Conservation (phyloP, 2,113 vertebrate species). For the Noturus placidus region DNA sequence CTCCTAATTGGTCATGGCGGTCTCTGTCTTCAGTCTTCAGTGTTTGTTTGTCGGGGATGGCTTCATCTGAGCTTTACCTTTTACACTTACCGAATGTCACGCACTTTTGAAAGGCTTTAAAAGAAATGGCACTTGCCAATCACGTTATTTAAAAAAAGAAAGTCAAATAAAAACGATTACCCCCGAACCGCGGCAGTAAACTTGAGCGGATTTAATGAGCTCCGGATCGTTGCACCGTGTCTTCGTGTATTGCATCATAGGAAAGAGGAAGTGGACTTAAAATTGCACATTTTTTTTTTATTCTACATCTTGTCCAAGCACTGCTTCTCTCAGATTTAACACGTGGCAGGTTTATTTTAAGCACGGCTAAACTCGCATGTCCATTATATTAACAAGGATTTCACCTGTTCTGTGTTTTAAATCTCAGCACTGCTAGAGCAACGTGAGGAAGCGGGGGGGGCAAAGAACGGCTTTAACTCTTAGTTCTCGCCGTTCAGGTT, state of each 20-base stretch:
- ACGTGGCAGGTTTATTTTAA: conserved; percentile 1
- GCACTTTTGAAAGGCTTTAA: not conserved
- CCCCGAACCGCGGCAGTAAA: not conserved
- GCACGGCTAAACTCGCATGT: not conserved
- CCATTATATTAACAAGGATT: not conserved
- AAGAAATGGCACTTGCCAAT: not conserved
- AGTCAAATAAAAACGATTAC: not conserved
- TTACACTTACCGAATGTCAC: not conserved
- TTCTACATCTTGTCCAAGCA: not conserved
- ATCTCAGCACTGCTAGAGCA: not conserved
- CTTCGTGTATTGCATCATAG: conserved; percentile 20
- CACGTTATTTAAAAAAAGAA: not conserved
- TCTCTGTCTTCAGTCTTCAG: not conserved
- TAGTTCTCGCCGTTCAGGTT: not conserved
- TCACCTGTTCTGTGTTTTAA: not conserved
- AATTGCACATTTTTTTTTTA: not conserved
- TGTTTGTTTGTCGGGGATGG: conserved; percentile 35
- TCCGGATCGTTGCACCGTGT: not conserved
- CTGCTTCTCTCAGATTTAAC: not conserved
- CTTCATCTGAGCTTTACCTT: conserved; percentile 14
- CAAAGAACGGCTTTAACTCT: not conserved
- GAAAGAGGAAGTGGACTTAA: conserved; percentile 4
- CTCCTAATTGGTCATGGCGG: conserved; percentile 42
- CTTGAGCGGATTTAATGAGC: conserved; percentile 3
- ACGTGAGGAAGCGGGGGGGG: too few species aligned